Conservation (phyloP, 23 tunicate species). For the Halocynthia roretzi region DNA sequence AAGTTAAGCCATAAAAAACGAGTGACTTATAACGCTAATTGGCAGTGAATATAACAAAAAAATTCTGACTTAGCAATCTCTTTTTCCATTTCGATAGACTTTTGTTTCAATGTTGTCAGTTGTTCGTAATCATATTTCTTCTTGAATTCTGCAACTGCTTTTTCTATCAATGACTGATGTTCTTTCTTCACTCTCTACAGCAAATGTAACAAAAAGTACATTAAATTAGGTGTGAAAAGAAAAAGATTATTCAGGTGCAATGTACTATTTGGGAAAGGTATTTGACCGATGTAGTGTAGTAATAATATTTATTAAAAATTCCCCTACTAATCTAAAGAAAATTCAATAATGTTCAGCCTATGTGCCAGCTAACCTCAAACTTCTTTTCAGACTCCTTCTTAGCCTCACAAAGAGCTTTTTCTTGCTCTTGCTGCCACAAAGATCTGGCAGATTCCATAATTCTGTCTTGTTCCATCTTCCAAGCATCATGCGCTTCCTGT, state of each 20-base stretch:
- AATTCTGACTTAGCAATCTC: slow-evolving; percentile 35
- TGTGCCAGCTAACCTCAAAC: not conserved
- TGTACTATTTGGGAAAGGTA: no score
- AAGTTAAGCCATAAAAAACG: no score
- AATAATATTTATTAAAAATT: no score
- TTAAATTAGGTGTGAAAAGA: no score
- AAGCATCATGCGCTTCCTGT: slow-evolving; percentile 19
- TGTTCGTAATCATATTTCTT: slow-evolving; percentile 7
- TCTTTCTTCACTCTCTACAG: slow-evolving; percentile 3
- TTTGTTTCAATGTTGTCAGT: slow-evolving; percentile 35
- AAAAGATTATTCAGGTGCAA: no score
- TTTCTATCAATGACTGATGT: slow-evolving; percentile 17
- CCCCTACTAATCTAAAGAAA: no score
- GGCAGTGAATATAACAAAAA: not conserved
- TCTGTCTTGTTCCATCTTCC: slow-evolving; percentile 19
- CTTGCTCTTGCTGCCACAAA: slow-evolving; percentile 1
- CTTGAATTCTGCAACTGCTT: slow-evolving; percentile 30
- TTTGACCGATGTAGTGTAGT: no score
- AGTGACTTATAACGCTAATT: no score
- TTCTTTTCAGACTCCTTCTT: not conserved
- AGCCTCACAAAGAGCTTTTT: not conserved
- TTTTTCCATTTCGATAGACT: slow-evolving; percentile 49
- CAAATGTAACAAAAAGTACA: no score
- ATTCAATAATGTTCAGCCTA: no score
- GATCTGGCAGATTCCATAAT: slow-evolving; percentile 15